Conservation (phyloP, 1,140 invertebrate genomes). For the Drepana arcuata region DNA sequence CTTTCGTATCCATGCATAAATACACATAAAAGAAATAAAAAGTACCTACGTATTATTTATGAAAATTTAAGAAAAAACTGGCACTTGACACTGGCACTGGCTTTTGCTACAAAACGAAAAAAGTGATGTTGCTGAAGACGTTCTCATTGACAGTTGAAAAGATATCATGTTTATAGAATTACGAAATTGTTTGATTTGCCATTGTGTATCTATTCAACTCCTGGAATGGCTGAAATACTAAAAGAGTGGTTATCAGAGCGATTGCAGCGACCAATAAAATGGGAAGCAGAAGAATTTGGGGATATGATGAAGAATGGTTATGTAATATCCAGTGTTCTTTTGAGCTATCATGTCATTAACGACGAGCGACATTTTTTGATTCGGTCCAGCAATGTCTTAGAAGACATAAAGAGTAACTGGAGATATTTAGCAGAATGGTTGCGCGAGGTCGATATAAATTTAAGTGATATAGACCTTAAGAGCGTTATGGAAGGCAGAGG, state of each 20-base stretch:
- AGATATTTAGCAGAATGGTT: conserved; percentile 68
- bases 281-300: conserved; percentile 53
- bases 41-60: too few species aligned
- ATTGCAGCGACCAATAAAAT: conserved; percentile 39
- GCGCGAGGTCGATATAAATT: conserved; percentile 59
- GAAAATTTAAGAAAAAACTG: too few species aligned
- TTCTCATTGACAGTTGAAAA: too few species aligned
- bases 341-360: conserved; percentile 50
- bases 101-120: too few species aligned
- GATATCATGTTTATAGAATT: neutral
- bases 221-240: conserved; percentile 54
- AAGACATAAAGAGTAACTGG: conserved; percentile 68
- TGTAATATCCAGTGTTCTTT: conserved; percentile 41
- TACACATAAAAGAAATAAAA: too few species aligned
- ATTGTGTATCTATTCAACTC: too few species aligned
- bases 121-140: too few species aligned
- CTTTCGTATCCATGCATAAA: too few species aligned
- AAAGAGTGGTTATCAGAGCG: conserved; percentile 60
- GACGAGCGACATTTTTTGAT: conserved; percentile 51
- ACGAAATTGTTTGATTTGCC: neutral
- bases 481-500: conserved; percentile 69
- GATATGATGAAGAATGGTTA: conserved; percentile 58
- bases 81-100: too few species aligned
- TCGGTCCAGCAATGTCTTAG: conserved; percentile 44
- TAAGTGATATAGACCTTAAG: conserved; percentile 59